Percentiles rank a stretch among this genome's conserved stretches.
Conservation (phyloP, 2,797 vertebrate genomes). For the Macrochelys suwanniensis region DNA sequence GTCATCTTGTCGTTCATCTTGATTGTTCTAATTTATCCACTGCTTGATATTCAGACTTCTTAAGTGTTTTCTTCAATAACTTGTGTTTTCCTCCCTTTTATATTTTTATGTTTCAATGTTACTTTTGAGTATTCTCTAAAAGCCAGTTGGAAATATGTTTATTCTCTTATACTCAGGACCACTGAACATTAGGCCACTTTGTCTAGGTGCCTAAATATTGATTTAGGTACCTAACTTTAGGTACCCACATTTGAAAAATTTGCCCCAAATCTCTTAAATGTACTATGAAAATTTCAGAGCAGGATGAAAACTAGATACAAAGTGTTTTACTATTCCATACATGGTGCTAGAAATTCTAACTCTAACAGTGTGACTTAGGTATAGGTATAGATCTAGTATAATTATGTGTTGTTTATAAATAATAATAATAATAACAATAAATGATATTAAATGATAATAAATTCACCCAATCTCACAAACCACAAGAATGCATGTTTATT, state of each 20-base stretch:
- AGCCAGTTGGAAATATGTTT: constrained; percentile 12
- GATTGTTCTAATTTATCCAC: constrained; percentile 43
- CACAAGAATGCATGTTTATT: background rate
- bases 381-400: accelerated
- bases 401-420: background rate
- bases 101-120: background rate
- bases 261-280: constrained; percentile 56
- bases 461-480: background rate
- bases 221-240: background rate
- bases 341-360: background rate
- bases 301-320: constrained; percentile 71
- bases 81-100: background rate
- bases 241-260: constrained; percentile 39
- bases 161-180: constrained; percentile 51
- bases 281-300: constrained; percentile 63
- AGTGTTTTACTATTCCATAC: constrained; percentile 45
- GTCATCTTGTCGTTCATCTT: constrained; percentile 45
- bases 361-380: background rate
- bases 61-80: constrained; percentile 26
- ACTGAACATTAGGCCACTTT: constrained; percentile 40
- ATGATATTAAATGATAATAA: no score
- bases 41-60: background rate
- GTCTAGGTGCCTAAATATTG: background rate
- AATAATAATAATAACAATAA: no score
- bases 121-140: constrained; percentile 17